Percentiles rank a stretch among this genome's conserved stretches.
These are phyloP conservation scores for Ischnura elegans DNA, from an alignment of 2,888 invertebrate species.

Conservation along the genomic window DNA sequence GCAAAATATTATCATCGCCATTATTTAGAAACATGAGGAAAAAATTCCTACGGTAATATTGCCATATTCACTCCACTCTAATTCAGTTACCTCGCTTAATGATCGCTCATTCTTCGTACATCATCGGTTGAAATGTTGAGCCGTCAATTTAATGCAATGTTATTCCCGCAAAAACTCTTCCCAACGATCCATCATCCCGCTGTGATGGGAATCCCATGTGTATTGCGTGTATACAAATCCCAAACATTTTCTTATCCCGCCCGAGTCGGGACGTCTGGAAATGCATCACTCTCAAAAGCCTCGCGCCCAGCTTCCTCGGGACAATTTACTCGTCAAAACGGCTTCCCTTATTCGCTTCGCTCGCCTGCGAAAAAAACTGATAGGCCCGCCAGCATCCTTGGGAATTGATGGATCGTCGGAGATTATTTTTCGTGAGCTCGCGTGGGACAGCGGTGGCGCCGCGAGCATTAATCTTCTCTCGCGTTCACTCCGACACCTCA, in stretches of 20 bases:
- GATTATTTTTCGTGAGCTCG: not conserved
- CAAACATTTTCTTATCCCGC: not conserved
- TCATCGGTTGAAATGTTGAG: too few species aligned
- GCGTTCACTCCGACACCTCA: not conserved
- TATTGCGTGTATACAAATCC: not conserved
- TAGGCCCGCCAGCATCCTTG: not conserved
- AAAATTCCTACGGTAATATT: too few species aligned
- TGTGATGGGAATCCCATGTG: not conserved
- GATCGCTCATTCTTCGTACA: not conserved
- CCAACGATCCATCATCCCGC: not conserved
- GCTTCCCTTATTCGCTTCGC: not conserved
- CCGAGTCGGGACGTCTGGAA: not conserved
- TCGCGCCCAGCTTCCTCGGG: not conserved
- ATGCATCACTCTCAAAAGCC: not conserved
- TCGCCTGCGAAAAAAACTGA: not conserved
- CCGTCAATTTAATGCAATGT: too few species aligned
- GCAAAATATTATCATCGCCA: too few species aligned
- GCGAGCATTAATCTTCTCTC: conserved; percentile 3
- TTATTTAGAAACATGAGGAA: too few species aligned
- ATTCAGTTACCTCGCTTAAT: too few species aligned
- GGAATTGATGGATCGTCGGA: conserved; percentile 42
- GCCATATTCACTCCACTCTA: too few species aligned
- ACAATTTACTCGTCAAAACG: conserved; percentile 21
- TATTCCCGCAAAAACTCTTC: not conserved
- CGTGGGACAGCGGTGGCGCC: conserved; percentile 32